Conservation (phyloP, 92 coral and sea anemone genomes). For the Isaurus tuberculatus region DNA sequence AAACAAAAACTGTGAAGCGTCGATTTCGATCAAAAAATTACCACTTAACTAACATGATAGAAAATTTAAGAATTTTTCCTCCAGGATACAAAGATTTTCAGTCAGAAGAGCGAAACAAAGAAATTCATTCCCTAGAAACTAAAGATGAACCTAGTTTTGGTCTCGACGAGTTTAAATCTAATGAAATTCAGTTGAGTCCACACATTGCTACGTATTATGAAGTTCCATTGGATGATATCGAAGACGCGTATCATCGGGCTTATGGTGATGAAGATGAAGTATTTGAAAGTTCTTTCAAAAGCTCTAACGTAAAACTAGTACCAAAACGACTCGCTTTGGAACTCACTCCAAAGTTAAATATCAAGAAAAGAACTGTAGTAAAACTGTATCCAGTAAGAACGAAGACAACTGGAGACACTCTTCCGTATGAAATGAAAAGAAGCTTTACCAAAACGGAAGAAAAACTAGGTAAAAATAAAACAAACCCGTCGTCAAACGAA, state of each 20-base stretch:
- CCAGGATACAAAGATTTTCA: neutral
- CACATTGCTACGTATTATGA: neutral
- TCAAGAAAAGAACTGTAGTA: conserved; percentile 4
- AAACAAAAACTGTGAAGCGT: neutral
- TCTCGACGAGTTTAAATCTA: neutral
- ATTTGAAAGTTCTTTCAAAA: neutral
- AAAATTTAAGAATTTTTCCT: neutral
- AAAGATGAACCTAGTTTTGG: neutral
- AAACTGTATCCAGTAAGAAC: conserved; percentile 18
- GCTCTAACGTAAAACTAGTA: neutral
- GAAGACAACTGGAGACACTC: neutral
- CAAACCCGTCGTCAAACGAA: neutral
- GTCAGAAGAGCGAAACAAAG: neutral
- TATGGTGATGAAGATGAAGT: neutral
- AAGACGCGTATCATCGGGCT: neutral
- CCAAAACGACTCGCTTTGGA: conserved; percentile 5
- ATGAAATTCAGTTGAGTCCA: neutral
- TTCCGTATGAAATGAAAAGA: neutral
- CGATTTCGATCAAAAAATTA: neutral
- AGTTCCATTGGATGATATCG: neutral
- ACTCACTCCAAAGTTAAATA: neutral
- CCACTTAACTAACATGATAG: neutral
- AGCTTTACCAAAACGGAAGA: neutral
- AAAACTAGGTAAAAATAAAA: neutral
- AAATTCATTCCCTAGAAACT: neutral